phyloP scores from a whole-genome alignment of 1,140 invertebrate genomes.

The Cotesia typhae region DNA sequence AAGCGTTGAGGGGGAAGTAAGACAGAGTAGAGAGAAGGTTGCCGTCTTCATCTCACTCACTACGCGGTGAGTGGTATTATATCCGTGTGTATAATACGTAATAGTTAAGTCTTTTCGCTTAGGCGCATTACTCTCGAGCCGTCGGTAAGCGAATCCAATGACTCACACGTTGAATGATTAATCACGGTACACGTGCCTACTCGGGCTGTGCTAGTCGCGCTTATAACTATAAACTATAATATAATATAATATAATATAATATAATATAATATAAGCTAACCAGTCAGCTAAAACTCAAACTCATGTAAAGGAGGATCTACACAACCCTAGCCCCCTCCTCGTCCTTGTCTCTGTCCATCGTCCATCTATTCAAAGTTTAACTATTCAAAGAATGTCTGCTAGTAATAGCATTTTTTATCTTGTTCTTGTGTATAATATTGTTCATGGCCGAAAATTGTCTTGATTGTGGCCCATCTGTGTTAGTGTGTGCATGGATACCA shows the following conservation, averaged over 20 bases:
- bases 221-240: too few species aligned
- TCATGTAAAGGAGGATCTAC: constrained; percentile 5
- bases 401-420: not conserved
- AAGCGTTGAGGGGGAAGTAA: too few species aligned
- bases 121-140: constrained; percentile 33
- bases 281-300: not conserved
- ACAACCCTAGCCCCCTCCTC: not conserved
- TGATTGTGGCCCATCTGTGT: too few species aligned
- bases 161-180: constrained; percentile 60
- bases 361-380: constrained; percentile 2
- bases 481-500: too few species aligned
- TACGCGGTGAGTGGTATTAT: not conserved
- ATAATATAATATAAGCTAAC: too few species aligned
- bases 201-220: not conserved
- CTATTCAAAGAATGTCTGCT: not conserved
- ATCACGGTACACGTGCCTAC: constrained; percentile 43
- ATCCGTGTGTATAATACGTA: constrained; percentile 53
- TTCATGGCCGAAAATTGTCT: too few species aligned
- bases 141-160: constrained; percentile 52
- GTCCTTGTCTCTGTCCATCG: too few species aligned
- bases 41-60: not conserved
- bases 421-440: not conserved
- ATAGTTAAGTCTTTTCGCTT: constrained; percentile 9
- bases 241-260: too few species aligned
- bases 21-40: not conserved